Conservation (phyloP, 2,888 invertebrate genomes). For the Panzeria rudis region DNA sequence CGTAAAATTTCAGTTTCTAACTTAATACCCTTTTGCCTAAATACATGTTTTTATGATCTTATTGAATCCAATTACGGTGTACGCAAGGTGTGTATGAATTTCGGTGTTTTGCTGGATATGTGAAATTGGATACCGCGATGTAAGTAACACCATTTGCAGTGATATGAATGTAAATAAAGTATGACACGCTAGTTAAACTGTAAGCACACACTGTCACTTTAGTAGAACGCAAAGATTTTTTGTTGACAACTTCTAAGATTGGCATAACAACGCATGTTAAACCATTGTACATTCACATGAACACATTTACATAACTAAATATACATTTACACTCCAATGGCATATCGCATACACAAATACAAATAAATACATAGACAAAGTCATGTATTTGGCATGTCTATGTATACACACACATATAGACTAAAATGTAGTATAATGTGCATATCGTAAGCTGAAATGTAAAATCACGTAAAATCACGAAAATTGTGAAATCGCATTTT, state of each 20-base stretch:
- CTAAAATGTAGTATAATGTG: not conserved
- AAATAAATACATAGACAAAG: conserved; percentile 27
- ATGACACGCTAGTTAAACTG: conserved; percentile 71
- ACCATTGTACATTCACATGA: not conserved
- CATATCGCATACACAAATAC: not conserved
- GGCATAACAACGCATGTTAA: conserved; percentile 64
- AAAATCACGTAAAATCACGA: too few relatives aligned
- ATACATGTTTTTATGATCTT: not conserved
- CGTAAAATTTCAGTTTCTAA: too few relatives aligned
- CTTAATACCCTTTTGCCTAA: too few relatives aligned
- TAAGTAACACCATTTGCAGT: conserved; percentile 67
- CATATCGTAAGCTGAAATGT: too few relatives aligned
- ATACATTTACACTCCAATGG: conserved; percentile 13
- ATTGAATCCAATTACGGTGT: not conserved
- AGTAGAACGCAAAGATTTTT: conserved; percentile 65
- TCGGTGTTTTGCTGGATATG: conserved; percentile 10
- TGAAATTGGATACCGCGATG: conserved; percentile 61
- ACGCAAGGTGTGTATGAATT: conserved; percentile 33
- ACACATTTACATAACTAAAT: conserved; percentile 9
- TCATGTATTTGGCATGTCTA: conserved; percentile 47
- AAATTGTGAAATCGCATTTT: too few relatives aligned
- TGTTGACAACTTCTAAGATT: conserved; percentile 64
- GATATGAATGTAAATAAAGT: conserved; percentile 72
- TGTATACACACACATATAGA: not conserved
- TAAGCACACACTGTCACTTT: conserved; percentile 70